Base-by-base conservation (phyloP, 2,113 vertebrate species). In the Brienomyrus brachyistius region DNA sequence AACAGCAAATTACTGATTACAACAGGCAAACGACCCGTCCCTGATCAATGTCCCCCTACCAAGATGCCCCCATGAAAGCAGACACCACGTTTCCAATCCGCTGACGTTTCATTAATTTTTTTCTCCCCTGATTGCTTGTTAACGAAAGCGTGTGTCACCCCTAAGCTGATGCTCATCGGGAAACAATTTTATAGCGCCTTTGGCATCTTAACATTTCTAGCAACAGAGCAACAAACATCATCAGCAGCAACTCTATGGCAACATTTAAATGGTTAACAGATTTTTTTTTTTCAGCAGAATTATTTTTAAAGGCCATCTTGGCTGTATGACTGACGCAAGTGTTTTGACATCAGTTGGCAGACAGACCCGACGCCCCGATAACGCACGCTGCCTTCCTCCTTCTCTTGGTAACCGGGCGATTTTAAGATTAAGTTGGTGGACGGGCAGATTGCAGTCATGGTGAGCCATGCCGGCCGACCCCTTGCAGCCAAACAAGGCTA, bases 1-100 rank as follows among this genome's bases (percentile, higher is more conserved):
- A 92, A 95, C 89, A 94, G 94, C 89, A 95, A 80, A 91, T 95
- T 95, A 96, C 92, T 94, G 90, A 93, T 70, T 87, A 84, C 91
- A 92, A 92, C 87, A 91, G 90, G 77, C 77, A 93, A 92, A 91
- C 89, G 90, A 31, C 48, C 31, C 48, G 4, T 84, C 77, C 11
- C 43, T 47, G 82, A 27, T 90, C 54, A 74, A 86, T 88, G 59
- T 83, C 51, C 54, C 87, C 23, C 47, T 48, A 86, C 19, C 84
- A 48, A 77, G 59, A 88, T 91, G 88, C 87, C 83, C 89, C 54
- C 62, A 87, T 56, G 80, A 89, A 90, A 21, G 86, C 91, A 31
- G 89, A 88, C 86, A 50, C 43, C 91, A 91, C 86, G 89, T 93
- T 90, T 90, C 84, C 90, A 87, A 66, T 90, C 74, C 17, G 88